Conservation (phyloP, 2,797 vertebrate species). For the Notolepis coatsorum region DNA sequence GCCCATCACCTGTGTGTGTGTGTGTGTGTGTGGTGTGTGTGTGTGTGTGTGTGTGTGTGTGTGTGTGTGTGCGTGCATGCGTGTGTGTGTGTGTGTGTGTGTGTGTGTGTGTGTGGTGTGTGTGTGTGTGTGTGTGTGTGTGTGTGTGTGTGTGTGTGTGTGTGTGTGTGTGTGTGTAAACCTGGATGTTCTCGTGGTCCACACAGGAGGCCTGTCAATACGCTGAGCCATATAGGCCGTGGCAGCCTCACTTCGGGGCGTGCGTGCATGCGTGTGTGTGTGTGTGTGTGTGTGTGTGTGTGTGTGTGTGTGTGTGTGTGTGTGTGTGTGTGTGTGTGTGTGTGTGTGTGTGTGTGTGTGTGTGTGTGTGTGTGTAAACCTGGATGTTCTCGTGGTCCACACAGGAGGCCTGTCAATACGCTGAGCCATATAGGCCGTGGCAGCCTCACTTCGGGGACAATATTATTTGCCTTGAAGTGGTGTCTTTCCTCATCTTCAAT, state of each 20-base stretch:
- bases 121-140: not conserved
- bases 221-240: slow-evolving; percentile 89
- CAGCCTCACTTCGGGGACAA: slow-evolving; percentile 96
- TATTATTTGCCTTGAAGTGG: slow-evolving; percentile 98
- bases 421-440: slow-evolving; percentile 91
- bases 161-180: slow-evolving; percentile 67
- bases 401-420: slow-evolving; percentile 95
- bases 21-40: not conserved
- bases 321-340: slow-evolving; percentile 30
- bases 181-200: slow-evolving; percentile 87
- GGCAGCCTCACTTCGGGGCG: slow-evolving; percentile 96
- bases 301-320: slow-evolving; percentile 1
- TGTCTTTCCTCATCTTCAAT: slow-evolving; percentile 98
- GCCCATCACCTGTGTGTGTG: slow-evolving; percentile 28
- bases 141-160: not conserved
- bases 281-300: slow-evolving; percentile 1
- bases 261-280: no score
- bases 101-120: not conserved
- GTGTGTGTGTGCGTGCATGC: not conserved
- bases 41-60: not conserved
- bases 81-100: not conserved
- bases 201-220: slow-evolving; percentile 97
- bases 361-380: slow-evolving; percentile 81
- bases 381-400: slow-evolving; percentile 87
- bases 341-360: slow-evolving; percentile 3